These are phyloP conservation scores for Corydoras sp. DNA, from an alignment of 2,113 vertebrate species.

Conservation along the genomic window DNA sequence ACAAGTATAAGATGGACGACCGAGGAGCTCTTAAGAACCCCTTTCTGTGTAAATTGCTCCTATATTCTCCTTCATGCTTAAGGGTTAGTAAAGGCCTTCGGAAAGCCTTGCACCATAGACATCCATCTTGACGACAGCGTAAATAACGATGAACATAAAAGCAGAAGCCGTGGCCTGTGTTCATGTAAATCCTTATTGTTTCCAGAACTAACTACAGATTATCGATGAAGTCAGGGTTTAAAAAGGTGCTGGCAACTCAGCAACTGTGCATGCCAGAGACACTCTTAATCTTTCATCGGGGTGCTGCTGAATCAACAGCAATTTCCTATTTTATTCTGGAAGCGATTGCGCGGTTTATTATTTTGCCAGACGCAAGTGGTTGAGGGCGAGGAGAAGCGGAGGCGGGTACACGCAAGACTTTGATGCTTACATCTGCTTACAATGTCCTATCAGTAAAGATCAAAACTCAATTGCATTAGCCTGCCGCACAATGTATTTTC, in stretches of 20 bases:
- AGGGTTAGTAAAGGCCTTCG: background rate
- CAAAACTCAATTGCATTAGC: slow-evolving; percentile 9
- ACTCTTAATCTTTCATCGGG: background rate
- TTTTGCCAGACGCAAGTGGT: background rate
- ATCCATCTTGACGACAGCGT: background rate
- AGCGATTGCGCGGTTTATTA: background rate
- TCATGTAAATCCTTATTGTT: background rate
- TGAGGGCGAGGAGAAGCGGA: slow-evolving; percentile 5
- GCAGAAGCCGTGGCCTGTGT: background rate
- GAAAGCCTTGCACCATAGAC: background rate
- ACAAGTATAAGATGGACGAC: background rate
- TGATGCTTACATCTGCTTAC: slow-evolving; percentile 19
- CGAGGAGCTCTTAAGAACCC: too few relatives aligned
- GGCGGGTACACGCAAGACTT: slow-evolving; percentile 3
- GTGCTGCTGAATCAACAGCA: background rate
- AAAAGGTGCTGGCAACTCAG: background rate
- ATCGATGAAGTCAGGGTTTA: background rate
- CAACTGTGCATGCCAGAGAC: background rate
- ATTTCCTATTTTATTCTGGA: background rate
- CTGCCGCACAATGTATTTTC: background rate
- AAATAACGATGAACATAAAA: background rate
- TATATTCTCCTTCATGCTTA: background rate
- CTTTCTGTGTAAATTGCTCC: background rate
- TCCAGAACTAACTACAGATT: slow-evolving; percentile 4
- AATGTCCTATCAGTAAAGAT: slow-evolving; percentile 15